Percentiles rank a stretch among this genome's conserved stretches.
Evolutionary conservation across 30 jellyfish, hydroid and myxozoan genomes (phyloP).

Genomic region (Aurelia coerulea): DNA sequence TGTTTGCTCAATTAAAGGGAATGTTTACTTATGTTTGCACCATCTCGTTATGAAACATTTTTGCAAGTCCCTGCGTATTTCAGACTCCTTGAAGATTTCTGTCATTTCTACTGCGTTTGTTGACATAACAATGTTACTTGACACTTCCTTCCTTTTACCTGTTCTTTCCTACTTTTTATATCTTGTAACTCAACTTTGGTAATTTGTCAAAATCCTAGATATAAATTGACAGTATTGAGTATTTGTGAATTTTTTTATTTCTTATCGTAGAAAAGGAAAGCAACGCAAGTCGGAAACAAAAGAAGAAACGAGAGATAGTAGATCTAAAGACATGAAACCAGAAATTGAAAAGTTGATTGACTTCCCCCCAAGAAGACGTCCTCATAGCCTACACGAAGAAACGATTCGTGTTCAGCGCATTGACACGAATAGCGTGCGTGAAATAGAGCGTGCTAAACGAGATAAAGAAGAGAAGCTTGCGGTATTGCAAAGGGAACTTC

Average conservation of each 20-base stretch:
- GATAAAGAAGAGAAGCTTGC: conserved; percentile 55
- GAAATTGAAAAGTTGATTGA: conserved; percentile 35
- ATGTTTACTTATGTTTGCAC: no score
- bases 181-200: no score
- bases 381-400: conserved; percentile 69
- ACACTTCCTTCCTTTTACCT: no score
- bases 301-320: conserved; percentile 26
- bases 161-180: no score
- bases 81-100: no score
- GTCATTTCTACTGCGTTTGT: no score
- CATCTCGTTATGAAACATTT: no score
- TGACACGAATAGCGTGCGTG: conserved; percentile 36
- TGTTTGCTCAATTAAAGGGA: no score
- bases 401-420: conserved; percentile 11
- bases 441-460: conserved; percentile 49
- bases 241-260: not conserved
- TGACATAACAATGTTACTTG: no score
- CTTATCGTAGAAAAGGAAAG: conserved; percentile 43
- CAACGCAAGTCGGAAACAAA: conserved; percentile 44
- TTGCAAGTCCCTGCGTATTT: no score
- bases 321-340: not conserved
- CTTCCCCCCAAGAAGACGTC: conserved; percentile 47
- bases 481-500: conserved; percentile 32
- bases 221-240: no score
- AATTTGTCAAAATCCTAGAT: no score